Evolutionary conservation across 2,113 vertebrate genomes (phyloP).

Genomic region (Genyomyrus donnyi): DNA sequence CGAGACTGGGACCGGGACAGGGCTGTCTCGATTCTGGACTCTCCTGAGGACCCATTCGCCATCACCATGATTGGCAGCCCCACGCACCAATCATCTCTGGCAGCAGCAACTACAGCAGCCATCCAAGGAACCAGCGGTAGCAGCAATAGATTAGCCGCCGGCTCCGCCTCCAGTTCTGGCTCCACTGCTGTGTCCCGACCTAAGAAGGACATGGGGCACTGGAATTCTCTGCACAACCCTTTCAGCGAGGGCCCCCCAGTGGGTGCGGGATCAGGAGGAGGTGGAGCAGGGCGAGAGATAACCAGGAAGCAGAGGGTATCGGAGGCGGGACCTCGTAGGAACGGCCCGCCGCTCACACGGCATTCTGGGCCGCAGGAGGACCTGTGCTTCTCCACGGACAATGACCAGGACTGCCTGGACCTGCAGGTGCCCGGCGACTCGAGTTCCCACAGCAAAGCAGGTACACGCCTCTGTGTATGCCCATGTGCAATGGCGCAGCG

Average conservation of each 20-base stretch:
- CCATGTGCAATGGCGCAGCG: neutral
- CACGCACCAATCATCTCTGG: constrained; percentile 57
- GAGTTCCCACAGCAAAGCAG: constrained; percentile 40
- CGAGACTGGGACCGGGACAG: constrained; percentile 48
- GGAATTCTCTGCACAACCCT: constrained; percentile 66
- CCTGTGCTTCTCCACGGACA: constrained; percentile 65
- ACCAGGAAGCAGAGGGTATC: constrained; percentile 45
- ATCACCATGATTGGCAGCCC: constrained; percentile 71
- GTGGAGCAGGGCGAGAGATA: constrained; percentile 36
- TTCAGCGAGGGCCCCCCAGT: constrained; percentile 46
- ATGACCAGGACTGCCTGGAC: constrained; percentile 62
- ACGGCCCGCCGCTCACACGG: constrained; percentile 58
- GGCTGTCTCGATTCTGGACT: constrained; percentile 43
- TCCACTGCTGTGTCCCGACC: constrained; percentile 30
- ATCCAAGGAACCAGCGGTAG: constrained; percentile 26
- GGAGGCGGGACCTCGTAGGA: constrained; percentile 52
- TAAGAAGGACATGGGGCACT: constrained; percentile 55
- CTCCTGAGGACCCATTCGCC: constrained; percentile 60
- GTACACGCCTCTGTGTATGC: constrained; percentile 23
- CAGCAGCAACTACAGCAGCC: constrained; percentile 9
- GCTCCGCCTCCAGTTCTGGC: constrained; percentile 28
- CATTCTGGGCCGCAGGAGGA: constrained; percentile 66
- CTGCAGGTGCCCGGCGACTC: constrained; percentile 37
- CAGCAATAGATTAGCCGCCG: neutral
- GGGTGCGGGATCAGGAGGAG: neutral